phyloP scores from a whole-genome alignment of 2,113 vertebrate genomes.

The Gambusia holbrooki region DNA sequence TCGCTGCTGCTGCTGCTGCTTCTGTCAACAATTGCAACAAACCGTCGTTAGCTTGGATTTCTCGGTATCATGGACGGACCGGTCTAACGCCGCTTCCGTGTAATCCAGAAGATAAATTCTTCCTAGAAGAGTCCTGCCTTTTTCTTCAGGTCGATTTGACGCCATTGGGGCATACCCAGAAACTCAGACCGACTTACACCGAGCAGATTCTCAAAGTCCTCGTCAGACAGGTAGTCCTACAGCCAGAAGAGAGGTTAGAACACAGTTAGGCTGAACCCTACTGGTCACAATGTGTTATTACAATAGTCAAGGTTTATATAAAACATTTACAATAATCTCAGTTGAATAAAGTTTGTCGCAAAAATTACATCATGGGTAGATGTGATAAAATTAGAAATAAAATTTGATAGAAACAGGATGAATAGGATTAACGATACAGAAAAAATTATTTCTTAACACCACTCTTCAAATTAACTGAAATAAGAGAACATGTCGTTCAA shows the following conservation, averaged over 20 bases:
- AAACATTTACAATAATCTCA: too few species aligned
- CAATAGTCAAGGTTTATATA: too few species aligned
- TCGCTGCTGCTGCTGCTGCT: neutral
- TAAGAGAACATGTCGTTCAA: too few species aligned
- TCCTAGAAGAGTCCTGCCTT: conserved; percentile 88
- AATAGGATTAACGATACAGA: too few species aligned
- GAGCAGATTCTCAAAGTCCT: conserved; percentile 85
- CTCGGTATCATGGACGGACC: neutral
- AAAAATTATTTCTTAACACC: too few species aligned
- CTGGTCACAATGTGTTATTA: conserved; percentile 11
- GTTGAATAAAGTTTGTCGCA: too few species aligned
- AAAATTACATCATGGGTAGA: too few species aligned
- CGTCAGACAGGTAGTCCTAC: conserved; percentile 87
- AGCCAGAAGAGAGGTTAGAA: conserved; percentile 3
- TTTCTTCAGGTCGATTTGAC: conserved; percentile 89
- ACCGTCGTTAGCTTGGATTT: neutral
- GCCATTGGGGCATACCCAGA: conserved; percentile 88
- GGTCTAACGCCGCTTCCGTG: neutral
- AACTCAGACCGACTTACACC: conserved; percentile 86
- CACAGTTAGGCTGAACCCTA: conserved; percentile 45
- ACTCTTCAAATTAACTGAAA: too few species aligned
- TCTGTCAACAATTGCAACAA: too few species aligned
- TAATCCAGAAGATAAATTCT: neutral
- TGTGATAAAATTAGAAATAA: too few species aligned
- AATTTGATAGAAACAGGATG: too few species aligned